Evolutionary conservation across 2,888 invertebrate genomes (phyloP), one percentile per base, ranked within the genome.

Genomic region (Doris montereyensis): DNA sequence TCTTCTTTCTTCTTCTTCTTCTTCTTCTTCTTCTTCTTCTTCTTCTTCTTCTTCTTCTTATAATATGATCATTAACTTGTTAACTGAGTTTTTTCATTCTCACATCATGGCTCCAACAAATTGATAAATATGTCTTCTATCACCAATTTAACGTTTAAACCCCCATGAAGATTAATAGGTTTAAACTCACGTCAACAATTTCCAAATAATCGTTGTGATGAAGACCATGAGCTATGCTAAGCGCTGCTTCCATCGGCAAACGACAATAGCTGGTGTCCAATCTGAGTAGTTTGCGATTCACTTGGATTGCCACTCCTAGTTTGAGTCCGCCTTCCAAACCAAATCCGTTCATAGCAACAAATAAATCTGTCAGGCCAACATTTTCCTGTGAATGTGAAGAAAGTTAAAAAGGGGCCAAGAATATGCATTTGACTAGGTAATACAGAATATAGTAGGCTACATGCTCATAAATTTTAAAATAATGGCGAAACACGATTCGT

Each of bases 341-440:
- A 74, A 89, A 85, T 0, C 89, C 89, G 80, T 89, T 89, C 89
- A 89, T 89, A 57, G 85, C 78, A 8, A 89, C 75, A 75, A 86
- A 85, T 10, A 89, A 41, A 34, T 84, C 83, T 52, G 86, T 88
- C 8, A 89, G 81, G 0, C 88, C 88, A 28, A 85, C 83, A 68
- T 89, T 89, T 41, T 87, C 87, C 89, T 89, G 81, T 3, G 77
- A 78, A 26, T 1, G 30, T 1, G n/a, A 3, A 52, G 8, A n/a
- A 1, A n/a, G 30, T 1, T 4, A 28, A 17, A 1, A 10, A n/a
- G n/a, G n/a, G 17, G 13, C n/a, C 17, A 13, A 57, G 0, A n/a
- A n/a, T 57, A 57, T n/a, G n/a, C 57, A 57, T 17, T 57, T 1
- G 5, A 41, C 0, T 10, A 21, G 4, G 26, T 5, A 35, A n/a